phyloP scores from a whole-genome alignment of 2,797 vertebrate genomes.

The Tokudaia tokunoshimensis region DNA sequence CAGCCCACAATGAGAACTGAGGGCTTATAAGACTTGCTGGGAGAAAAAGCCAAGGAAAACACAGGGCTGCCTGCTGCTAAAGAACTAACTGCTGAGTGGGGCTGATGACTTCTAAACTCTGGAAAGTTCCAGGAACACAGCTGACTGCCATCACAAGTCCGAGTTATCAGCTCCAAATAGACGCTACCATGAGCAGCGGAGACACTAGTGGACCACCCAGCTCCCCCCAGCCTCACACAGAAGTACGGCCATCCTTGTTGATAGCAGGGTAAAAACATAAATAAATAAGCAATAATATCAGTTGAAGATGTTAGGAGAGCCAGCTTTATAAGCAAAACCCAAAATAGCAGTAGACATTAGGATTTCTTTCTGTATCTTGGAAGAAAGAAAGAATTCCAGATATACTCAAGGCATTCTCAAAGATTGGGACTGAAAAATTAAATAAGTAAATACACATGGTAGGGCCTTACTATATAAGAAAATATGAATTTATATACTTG shows the following conservation, averaged over 20 bases:
- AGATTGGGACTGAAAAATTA: neutral
- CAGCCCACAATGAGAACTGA: conserved; percentile 63
- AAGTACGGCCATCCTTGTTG: conserved; percentile 21
- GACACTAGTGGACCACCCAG: neutral
- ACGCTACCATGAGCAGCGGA: neutral
- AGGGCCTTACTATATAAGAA: neutral
- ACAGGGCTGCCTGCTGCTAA: conserved; percentile 60
- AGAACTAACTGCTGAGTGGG: conserved; percentile 54
- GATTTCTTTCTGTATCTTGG: conserved; percentile 28
- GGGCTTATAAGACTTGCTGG: conserved; percentile 22
- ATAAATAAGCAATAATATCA: conserved; percentile 12
- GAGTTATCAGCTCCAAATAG: neutral
- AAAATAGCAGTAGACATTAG: conserved; percentile 19
- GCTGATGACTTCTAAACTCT: conserved; percentile 61
- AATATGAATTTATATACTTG: conserved; percentile 11
- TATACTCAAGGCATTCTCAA: neutral
- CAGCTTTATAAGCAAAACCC: neutral
- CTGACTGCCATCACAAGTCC: neutral
- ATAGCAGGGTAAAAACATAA: conserved; percentile 12
- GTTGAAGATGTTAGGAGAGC: conserved; percentile 26
- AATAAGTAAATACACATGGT: neutral
- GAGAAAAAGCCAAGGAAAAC: conserved; percentile 75
- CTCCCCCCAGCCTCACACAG: neutral
- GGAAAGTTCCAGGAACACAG: conserved; percentile 43
- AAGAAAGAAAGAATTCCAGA: conserved; percentile 12